phyloP scores from a whole-genome alignment of 1,140 invertebrate species.

The Panagrolaimus sp. region DNA sequence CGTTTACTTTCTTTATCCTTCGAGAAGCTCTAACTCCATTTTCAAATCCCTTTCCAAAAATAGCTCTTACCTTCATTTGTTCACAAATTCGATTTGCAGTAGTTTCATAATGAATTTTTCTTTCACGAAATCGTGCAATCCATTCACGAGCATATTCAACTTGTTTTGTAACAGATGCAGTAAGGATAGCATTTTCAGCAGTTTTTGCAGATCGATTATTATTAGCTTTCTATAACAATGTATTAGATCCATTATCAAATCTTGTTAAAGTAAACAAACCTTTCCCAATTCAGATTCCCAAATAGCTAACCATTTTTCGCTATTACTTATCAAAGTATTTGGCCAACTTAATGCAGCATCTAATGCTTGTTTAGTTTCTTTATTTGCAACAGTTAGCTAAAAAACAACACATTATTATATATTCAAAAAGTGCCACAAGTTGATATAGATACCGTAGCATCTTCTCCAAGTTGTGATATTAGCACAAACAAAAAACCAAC shows the following conservation, averaged over 20 bases:
- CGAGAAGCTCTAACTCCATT: too few relatives aligned
- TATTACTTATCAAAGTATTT: not conserved
- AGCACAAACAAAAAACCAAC: not conserved
- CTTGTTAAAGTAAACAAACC: too few relatives aligned
- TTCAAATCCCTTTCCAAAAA: not conserved
- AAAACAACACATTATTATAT: too few relatives aligned
- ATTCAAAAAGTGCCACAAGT: too few relatives aligned
- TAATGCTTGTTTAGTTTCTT: not conserved
- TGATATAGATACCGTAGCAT: too few relatives aligned
- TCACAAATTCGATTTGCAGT: not conserved
- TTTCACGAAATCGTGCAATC: slow-evolving; percentile 6
- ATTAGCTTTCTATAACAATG: not conserved
- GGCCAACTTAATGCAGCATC: not conserved
- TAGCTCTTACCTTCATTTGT: not conserved
- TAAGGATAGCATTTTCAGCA: slow-evolving; percentile 1
- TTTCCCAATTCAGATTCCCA: slow-evolving; percentile 3
- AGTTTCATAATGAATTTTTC: not conserved
- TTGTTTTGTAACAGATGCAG: not conserved
- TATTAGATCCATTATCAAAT: too few relatives aligned
- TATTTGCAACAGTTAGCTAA: not conserved
- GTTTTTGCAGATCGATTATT: not conserved
- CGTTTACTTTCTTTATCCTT: too few relatives aligned
- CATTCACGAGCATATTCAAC: slow-evolving; percentile 5
- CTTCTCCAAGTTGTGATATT: too few relatives aligned
- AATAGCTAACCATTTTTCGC: slow-evolving; percentile 11